A percentile compares a stretch with the other conserved stretches of the same genome.
Conservation (phyloP, 2,797 vertebrate genomes). For the Cottoperca gobio region DNA sequence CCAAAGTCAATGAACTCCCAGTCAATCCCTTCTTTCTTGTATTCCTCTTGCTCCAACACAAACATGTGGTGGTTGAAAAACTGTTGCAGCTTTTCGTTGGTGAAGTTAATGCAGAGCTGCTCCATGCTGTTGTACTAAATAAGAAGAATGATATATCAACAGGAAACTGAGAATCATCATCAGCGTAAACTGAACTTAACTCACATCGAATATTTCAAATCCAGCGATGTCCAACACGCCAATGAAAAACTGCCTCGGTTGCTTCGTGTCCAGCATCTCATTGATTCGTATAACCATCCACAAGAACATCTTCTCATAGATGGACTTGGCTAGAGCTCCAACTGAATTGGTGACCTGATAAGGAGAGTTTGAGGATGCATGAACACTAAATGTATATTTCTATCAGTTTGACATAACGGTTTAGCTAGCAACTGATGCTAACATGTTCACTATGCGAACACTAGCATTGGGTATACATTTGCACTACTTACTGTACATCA, state of each 20-base stretch:
- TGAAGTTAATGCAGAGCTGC: conserved; percentile 93
- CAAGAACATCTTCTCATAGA: conserved; percentile 91
- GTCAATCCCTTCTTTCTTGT: conserved; percentile 84
- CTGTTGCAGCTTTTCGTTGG: conserved; percentile 93
- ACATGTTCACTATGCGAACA: too few relatives aligned
- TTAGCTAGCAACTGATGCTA: too few relatives aligned
- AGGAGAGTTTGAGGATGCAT: background rate
- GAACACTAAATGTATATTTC: background rate
- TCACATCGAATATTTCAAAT: conserved; percentile 92
- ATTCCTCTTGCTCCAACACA: conserved; percentile 85
- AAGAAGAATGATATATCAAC: background rate
- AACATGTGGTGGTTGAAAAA: conserved; percentile 95
- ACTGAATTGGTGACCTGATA: conserved; percentile 88
- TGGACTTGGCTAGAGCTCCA: conserved; percentile 86
- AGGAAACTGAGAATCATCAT: background rate
- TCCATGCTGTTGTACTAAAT: conserved; percentile 89
- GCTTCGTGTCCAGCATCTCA: conserved; percentile 89
- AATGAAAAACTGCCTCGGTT: conserved; percentile 89
- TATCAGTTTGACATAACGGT: too few relatives aligned
- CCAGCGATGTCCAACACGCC: conserved; percentile 90
- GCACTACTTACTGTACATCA: background rate
- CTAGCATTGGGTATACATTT: background rate
- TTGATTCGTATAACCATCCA: conserved; percentile 92
- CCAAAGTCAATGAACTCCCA: conserved; percentile 86
- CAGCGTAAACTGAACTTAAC: conserved; percentile 1